These are phyloP conservation scores for Cryptus viduatorius DNA, from an alignment of 2,888 invertebrate genomes.

Conservation along the genomic window DNA sequence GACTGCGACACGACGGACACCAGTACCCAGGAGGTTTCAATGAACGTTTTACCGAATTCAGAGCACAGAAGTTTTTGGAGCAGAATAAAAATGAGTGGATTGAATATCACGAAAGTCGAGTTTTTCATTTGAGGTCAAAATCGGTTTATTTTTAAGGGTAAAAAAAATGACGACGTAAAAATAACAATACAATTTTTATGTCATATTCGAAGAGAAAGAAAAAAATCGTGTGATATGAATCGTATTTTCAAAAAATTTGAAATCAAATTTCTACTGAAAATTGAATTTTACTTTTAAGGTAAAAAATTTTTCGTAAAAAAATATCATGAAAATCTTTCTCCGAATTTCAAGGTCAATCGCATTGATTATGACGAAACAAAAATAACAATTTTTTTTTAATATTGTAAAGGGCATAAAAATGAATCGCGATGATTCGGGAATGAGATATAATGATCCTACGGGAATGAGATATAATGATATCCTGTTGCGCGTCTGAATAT, in stretches of 20 bases:
- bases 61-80: constrained; percentile 4
- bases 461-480: no score
- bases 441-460: no score
- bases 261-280: no score
- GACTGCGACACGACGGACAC: constrained; percentile 2
- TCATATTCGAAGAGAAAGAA: no score
- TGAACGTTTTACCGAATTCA: not conserved
- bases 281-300: no score
- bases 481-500: not conserved
- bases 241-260: no score
- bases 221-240: no score
- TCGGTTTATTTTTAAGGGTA: not conserved
- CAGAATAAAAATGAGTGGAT: not conserved
- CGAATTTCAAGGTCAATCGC: not conserved
- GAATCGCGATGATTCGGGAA: no score
- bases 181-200: no score
- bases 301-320: no score
- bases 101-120: not conserved
- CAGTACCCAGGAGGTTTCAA: not conserved
- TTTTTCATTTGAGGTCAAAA: not conserved
- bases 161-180: not conserved
- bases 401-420: not conserved
- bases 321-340: not conserved
- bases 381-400: not conserved
- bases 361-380: not conserved